phyloP scores from a whole-genome alignment of 2,888 invertebrate species.

The Dysmachus trigonus region DNA sequence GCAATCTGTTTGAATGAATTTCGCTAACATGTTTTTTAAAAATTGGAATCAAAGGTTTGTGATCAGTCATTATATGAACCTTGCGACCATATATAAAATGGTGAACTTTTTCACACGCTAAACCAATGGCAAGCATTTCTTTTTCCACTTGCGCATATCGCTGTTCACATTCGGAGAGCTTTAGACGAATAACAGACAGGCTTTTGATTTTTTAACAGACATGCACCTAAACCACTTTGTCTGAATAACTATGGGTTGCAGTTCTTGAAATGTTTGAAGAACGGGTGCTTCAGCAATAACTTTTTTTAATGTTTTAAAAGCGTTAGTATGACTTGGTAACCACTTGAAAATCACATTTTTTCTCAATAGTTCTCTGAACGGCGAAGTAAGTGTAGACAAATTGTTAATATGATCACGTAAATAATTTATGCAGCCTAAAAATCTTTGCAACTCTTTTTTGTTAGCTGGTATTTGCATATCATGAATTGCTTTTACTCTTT shows the following conservation, averaged over 20 bases:
- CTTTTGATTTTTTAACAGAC: background rate
- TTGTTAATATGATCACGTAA: conserved; percentile 28
- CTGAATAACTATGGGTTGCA: too few species aligned
- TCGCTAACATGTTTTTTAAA: background rate
- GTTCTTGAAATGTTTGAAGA: too few species aligned
- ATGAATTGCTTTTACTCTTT: conserved; percentile 22
- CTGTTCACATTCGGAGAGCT: background rate
- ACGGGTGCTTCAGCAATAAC: too few species aligned
- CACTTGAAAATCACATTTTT: too few species aligned
- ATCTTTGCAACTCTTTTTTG: conserved; percentile 36
- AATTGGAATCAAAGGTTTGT: background rate
- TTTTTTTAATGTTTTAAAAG: too few species aligned
- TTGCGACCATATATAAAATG: background rate
- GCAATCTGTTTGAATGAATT: too few species aligned
- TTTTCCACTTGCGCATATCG: too few species aligned
- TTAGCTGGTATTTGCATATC: conserved; percentile 5
- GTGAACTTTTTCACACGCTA: background rate
- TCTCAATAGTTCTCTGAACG: too few species aligned
- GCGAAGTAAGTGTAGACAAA: too few species aligned
- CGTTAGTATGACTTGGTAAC: too few species aligned
- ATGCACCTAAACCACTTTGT: background rate
- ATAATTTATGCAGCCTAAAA: conserved; percentile 36
- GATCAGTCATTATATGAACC: background rate
- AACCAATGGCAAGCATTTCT: background rate
- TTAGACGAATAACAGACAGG: background rate